These are phyloP conservation scores for Agelastica alni DNA, from an alignment of 2,888 invertebrate genomes.

Conservation along the genomic window DNA sequence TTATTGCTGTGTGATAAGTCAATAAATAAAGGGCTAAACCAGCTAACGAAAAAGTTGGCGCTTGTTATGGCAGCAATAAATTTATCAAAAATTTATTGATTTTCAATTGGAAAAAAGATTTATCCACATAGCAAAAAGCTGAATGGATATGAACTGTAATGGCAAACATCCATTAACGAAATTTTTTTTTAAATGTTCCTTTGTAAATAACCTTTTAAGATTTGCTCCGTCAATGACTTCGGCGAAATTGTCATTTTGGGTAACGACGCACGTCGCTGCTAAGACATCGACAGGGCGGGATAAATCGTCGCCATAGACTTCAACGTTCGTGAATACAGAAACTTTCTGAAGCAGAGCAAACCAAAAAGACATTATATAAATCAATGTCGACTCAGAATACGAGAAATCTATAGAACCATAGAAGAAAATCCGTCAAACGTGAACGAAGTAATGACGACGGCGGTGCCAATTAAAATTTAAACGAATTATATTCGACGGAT, in stretches of 20 bases:
- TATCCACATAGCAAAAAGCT: too few relatives aligned
- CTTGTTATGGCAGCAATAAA: too few relatives aligned
- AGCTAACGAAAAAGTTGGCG: too few relatives aligned
- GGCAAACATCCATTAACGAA: too few relatives aligned
- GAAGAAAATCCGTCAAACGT: slow-evolving; percentile 11
- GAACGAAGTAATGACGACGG: slow-evolving; percentile 8
- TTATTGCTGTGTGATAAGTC: too few relatives aligned
- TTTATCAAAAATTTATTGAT: too few relatives aligned
- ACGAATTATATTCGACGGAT: neutral
- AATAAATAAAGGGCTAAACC: too few relatives aligned
- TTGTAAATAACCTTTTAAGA: too few relatives aligned
- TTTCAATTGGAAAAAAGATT: too few relatives aligned
- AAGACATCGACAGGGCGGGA: slow-evolving; percentile 39
- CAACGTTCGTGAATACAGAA: slow-evolving; percentile 38
- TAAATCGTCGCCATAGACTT: slow-evolving; percentile 39
- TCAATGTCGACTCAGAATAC: slow-evolving; percentile 30
- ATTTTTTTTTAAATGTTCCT: too few relatives aligned
- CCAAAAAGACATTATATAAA: slow-evolving; percentile 32
- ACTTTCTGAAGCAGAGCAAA: slow-evolving; percentile 37
- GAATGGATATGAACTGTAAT: too few relatives aligned
- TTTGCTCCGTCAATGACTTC: slow-evolving; percentile 16
- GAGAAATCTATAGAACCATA: slow-evolving; percentile 18
- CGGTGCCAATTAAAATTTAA: slow-evolving; percentile 5
- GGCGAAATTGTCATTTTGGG: slow-evolving; percentile 23
- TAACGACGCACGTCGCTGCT: slow-evolving; percentile 32